Base-by-base conservation (phyloP, 2,113 vertebrate species). In the Gallinago jamesoni region DNA sequence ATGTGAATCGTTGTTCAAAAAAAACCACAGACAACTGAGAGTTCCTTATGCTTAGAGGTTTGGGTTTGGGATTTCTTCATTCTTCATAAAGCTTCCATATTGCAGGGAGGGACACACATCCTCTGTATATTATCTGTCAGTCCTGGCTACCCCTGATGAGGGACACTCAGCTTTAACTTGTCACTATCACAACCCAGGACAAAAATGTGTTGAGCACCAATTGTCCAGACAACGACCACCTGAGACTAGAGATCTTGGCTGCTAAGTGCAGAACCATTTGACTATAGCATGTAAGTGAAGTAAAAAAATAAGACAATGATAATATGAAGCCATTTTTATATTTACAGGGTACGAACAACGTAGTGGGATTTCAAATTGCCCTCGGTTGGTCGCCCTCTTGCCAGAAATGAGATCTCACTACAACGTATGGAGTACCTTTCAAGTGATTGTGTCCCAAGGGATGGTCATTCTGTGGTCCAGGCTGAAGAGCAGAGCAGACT, bases 341-440 rank as follows among this genome's bases (percentile, higher is more conserved):
- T 63, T 76, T 83, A 50, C 67, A 55, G 37, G 70, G 17, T 30
- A 78, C n/a, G 27, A 73, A 77, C 14, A 14, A 53, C 48, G 20
- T 16, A 63, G n/a, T 16, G 28, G 12, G 16, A 56, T 85, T 97
- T 73, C 62, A 57, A 6, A 70, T 11, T 4, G 25, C 22, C 28
- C 33, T 62, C 35, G 37, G 1, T 3, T 50, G 25, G 21, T 57
- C 9, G 6, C 13, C 14, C 4, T 27, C 5, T 64, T 72, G 25
- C 50, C 35, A 75, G 18, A 14, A 48, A 24, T 5, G 12, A 52
- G 60, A 64, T 43, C 19, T 68, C 62, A 64, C 52, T 82, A 23
- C 20, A 53, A 2, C 0, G 0, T 41, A 33, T 4, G 10, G 4
- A 85, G 9, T 5, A 66, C 16, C 45, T 80, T 60, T 60, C 48